Evolutionary conservation across 2,113 vertebrate genomes (phyloP).

Genomic region (Petromus typicus): DNA sequence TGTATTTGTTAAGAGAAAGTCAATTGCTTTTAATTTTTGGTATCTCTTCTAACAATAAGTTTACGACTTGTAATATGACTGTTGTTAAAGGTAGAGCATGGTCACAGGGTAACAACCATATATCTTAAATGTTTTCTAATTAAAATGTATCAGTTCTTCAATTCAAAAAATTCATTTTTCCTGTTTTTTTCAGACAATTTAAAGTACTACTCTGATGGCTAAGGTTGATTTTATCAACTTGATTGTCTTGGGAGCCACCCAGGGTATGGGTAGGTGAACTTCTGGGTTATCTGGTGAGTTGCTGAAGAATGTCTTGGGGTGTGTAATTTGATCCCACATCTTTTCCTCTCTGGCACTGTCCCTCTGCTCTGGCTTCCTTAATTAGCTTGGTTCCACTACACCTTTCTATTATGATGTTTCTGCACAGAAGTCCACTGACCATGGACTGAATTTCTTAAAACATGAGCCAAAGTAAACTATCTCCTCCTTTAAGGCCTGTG

Average conservation of each 20-base stretch:
- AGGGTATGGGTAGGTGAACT: background rate
- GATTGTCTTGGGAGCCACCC: background rate
- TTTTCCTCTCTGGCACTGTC: background rate
- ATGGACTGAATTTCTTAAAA: background rate
- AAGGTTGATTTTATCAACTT: background rate
- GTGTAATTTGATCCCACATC: background rate
- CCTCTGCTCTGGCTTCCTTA: background rate
- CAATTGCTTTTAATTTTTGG: constrained; percentile 62
- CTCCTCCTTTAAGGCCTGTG: background rate
- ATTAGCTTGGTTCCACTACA: background rate
- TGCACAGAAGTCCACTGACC: background rate
- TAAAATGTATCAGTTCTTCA: background rate
- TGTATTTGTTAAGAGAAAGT: constrained; percentile 5
- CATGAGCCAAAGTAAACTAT: background rate
- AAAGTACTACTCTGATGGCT: background rate
- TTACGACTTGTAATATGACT: constrained; percentile 66
- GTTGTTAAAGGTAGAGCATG: constrained; percentile 54
- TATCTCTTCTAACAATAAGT: constrained; percentile 66
- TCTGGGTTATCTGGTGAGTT: background rate
- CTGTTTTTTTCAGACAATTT: background rate
- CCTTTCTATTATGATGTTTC: background rate
- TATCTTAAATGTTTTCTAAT: constrained; percentile 29
- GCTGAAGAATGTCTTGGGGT: background rate
- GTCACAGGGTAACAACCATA: constrained; percentile 58
- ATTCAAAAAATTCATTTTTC: background rate